Conservation (phyloP, 2,797 vertebrate species). For the Acrocephalus scirpaceus region DNA sequence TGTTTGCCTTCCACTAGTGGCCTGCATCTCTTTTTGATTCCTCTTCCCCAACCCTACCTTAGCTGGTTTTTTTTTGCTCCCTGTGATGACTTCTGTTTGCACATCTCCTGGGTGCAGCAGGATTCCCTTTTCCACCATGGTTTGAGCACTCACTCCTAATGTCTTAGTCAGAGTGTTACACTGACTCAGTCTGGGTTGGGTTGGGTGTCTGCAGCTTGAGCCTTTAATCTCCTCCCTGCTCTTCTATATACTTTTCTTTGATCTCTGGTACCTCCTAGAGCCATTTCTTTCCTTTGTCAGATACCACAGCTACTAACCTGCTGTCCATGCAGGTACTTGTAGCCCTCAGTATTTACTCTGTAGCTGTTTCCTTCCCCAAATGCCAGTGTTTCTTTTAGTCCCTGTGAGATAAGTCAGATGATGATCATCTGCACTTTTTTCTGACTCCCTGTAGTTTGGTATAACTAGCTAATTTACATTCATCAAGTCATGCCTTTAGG, state of each 20-base stretch:
- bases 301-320: not conserved
- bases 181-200: constrained; percentile 8
- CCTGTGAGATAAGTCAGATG: not conserved
- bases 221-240: not conserved
- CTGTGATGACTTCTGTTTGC: not conserved
- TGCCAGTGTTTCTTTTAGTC: not conserved
- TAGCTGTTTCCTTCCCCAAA: not conserved
- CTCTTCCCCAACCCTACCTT: not conserved
- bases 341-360: not conserved
- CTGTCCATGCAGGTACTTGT: not conserved
- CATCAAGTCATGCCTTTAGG: not conserved
- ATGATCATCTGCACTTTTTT: not conserved
- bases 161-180: not conserved
- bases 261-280: not conserved
- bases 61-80: rapidly evolving
- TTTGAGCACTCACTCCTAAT: not conserved
- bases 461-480: not conserved
- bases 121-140: not conserved
- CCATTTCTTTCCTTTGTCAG: not conserved
- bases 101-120: not conserved
- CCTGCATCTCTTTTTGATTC: not conserved
- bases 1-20: not conserved
- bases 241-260: not conserved
- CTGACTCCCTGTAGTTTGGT: not conserved
- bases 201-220: not conserved